Evolutionary conservation across 1,140 invertebrate species (phyloP), one percentile per base, ranked within the genome.

Genomic region (Leptopilina boulardi): DNA sequence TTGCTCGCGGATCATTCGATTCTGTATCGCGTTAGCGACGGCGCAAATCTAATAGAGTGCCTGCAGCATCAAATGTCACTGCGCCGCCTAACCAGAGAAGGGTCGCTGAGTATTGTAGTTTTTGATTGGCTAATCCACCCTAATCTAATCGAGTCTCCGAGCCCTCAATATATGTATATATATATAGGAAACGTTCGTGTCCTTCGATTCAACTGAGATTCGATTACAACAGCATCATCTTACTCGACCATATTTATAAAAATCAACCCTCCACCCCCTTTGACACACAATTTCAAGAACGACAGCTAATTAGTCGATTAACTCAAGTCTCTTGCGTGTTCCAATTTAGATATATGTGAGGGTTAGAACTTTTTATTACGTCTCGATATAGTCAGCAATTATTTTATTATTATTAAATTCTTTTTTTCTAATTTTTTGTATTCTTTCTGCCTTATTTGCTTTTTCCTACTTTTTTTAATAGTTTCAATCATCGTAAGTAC

Each of bases 41-140:
- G 83, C 84, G 86, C 87, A 89, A 90, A 90, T 90, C 87, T 89
- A 91, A 91, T 91, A 89, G 84, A 85, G 79, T 78, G 84, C 83
- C 85, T 86, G 86, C 84, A 87, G 89, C 87, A 88, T 91, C 88
- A 86, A 91, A 88, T 90, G 89, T 91, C 89, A 88, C 89, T 89
- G 77, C 79, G 83, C 47, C 78, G 74, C 47, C 47, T 51, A 51
- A 71, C 56, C 76, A 78, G 82, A 38, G 83, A 81, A 30, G 87
- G 84, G 83, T 84, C 83, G 85, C 80, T 0, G 3, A 87, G 87
- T 84, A 89, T 89, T 90, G 88, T 89, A 90, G 87, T 89, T 90
- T 91, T 89, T 89, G 88, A 91, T 91, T 91, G 89, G 88, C 88
- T 90, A 90, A 91, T 91, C 89, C 87, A 83, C 84, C 87, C 88